Percentiles rank a stretch among this genome's conserved stretches.
Evolutionary conservation across 2,797 vertebrate genomes (phyloP).

Genomic region (Diplodus sargus): DNA sequence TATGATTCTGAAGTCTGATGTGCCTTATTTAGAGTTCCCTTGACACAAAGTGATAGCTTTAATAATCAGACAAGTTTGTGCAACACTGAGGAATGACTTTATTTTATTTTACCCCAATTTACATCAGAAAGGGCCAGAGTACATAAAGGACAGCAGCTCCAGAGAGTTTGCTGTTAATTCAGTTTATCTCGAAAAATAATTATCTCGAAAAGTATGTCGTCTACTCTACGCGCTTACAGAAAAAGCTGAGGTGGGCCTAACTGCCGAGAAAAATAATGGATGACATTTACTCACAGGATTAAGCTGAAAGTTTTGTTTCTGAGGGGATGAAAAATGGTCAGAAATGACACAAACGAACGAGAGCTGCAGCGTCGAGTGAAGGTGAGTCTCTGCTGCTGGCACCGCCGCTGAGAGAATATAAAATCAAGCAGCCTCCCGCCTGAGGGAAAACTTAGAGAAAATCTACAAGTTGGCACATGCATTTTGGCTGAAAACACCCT

Average conservation of each 20-base stretch:
- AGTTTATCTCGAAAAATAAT: neutral
- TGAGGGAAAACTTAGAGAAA: neutral
- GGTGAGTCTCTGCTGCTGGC: constrained; percentile 3
- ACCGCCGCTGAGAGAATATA: constrained; percentile 16
- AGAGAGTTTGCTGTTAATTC: neutral
- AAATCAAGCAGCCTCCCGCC: constrained; percentile 6
- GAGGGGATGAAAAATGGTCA: constrained; percentile 11
- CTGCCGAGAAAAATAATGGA: neutral
- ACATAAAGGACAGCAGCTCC: neutral
- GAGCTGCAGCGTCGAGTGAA: constrained; percentile 1
- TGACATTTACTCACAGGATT: constrained; percentile 30
- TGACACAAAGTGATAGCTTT: neutral
- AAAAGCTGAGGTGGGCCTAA: constrained; percentile 11
- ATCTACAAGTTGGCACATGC: neutral
- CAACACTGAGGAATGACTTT: neutral
- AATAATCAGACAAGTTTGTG: neutral
- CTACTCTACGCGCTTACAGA: neutral
- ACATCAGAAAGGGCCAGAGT: neutral
- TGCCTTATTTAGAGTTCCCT: neutral
- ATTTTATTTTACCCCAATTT: neutral
- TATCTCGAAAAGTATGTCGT: too few species aligned
- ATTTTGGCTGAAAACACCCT: neutral
- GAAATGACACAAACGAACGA: constrained; percentile 22
- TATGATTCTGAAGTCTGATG: neutral
- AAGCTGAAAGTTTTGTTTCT: neutral